phyloP scores from a whole-genome alignment of 2,113 vertebrate species.

The Stegostoma tigrinum region DNA sequence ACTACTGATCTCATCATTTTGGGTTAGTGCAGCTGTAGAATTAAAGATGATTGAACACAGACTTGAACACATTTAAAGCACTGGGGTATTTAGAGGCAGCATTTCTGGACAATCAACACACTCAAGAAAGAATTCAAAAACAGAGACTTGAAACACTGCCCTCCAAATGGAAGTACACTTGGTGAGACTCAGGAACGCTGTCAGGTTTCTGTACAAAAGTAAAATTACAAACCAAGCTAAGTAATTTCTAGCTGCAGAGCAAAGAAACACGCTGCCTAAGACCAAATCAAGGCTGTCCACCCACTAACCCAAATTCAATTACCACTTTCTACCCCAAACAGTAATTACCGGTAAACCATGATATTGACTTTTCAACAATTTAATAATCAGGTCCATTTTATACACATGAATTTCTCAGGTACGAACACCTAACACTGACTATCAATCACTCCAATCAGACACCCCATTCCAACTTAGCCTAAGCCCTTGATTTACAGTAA shows the following conservation, averaged over 20 bases:
- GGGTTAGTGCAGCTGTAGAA: too few species aligned
- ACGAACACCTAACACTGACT: background rate
- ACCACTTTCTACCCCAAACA: background rate
- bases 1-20: too few species aligned
- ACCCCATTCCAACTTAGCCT: background rate
- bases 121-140: background rate
- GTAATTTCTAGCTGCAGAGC: background rate
- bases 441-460: background rate
- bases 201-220: background rate
- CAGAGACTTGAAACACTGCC: background rate
- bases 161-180: background rate
- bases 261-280: background rate
- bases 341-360: background rate
- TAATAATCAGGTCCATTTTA: background rate
- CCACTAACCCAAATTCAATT: background rate
- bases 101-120: background rate
- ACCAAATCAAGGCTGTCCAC: background rate
- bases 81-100: background rate
- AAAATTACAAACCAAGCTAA: background rate
- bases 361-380: background rate
- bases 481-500: background rate
- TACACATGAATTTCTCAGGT: background rate
- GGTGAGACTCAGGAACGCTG: background rate
- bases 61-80: too few species aligned
- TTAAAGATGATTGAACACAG: too few species aligned